Conservation (phyloP, 2,113 vertebrate species). For the Pristiophorus japonicus region DNA sequence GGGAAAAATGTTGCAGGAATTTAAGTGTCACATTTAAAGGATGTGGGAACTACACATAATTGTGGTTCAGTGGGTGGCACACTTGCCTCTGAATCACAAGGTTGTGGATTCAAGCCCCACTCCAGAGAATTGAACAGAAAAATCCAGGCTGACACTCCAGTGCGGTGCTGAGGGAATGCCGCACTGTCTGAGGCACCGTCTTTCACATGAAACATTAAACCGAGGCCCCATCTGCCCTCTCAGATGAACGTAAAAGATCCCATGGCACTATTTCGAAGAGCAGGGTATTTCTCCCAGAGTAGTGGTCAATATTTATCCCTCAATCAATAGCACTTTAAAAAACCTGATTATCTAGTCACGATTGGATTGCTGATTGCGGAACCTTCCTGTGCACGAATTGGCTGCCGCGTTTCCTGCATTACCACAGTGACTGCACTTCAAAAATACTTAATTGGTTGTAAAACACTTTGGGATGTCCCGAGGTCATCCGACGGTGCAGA, state of each 20-base stretch:
- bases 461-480: too few species aligned
- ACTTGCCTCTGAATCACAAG: background rate
- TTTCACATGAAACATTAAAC: background rate
- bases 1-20: background rate
- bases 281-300: background rate
- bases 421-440: background rate
- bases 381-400: background rate
- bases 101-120: background rate
- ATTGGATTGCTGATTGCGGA: background rate
- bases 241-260: background rate
- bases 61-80: background rate
- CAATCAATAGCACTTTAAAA: background rate
- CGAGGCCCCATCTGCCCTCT: background rate
- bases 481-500: background rate
- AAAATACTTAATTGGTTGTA: background rate
- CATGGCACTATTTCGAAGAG: background rate
- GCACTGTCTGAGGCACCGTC: background rate
- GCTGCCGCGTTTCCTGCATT: background rate
- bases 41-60: background rate
- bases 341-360: background rate
- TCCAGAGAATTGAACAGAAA: background rate
- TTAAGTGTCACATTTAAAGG: background rate
- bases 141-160: background rate
- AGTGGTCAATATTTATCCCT: background rate
- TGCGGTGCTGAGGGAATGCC: background rate